Conservation (phyloP, 2,113 vertebrate species). For the Scortum barcoo region DNA sequence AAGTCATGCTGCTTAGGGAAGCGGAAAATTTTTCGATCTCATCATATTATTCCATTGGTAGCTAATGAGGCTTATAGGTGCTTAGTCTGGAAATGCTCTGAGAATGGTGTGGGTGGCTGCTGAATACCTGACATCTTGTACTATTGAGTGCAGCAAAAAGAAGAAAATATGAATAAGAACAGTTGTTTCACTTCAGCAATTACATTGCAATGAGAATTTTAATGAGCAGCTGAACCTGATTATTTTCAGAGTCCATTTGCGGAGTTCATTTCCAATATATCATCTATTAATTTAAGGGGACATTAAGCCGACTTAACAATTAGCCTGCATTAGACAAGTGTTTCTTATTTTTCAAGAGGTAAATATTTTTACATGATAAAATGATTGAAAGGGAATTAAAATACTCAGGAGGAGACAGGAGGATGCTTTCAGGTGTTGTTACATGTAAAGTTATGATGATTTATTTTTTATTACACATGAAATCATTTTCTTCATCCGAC, state of each 20-base stretch:
- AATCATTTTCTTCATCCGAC: not conserved
- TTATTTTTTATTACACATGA: too few species aligned
- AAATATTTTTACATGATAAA: not conserved
- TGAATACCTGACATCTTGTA: slow-evolving; percentile 33
- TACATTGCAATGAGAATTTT: slow-evolving; percentile 32
- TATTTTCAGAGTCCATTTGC: slow-evolving; percentile 6
- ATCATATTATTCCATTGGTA: slow-evolving; percentile 40
- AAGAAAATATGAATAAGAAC: slow-evolving; percentile 43
- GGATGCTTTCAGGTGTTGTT: not conserved
- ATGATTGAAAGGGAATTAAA: not conserved
- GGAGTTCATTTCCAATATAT: slow-evolving; percentile 20
- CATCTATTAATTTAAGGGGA: slow-evolving; percentile 8
- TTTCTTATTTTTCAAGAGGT: not conserved
- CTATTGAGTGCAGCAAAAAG: slow-evolving; percentile 4
- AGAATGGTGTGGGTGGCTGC: slow-evolving; percentile 37
- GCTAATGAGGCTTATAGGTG: slow-evolving; percentile 63
- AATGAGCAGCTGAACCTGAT: slow-evolving; percentile 38
- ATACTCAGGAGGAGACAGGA: too few species aligned
- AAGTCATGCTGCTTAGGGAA: slow-evolving; percentile 53
- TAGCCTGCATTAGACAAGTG: not conserved
- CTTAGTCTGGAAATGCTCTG: slow-evolving; percentile 33
- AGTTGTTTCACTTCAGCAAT: slow-evolving; percentile 30
- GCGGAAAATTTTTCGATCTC: slow-evolving; percentile 50
- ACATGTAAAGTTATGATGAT: too few species aligned
- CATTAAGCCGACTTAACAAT: slow-evolving; percentile 27